Conservation (phyloP, 2,888 invertebrate genomes). For the Stenodera caucasica region DNA sequence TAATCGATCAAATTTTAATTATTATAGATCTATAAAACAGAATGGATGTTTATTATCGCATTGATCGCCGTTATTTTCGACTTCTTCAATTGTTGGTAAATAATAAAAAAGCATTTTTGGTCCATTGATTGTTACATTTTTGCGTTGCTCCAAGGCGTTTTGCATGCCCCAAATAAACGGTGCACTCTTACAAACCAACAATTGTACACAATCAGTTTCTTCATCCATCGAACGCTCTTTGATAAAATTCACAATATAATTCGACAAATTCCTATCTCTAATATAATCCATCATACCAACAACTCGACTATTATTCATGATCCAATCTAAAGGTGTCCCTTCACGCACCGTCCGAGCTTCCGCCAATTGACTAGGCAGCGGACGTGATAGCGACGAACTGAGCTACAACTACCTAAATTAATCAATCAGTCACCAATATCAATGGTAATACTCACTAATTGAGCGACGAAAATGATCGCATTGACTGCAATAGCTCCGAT, state of each 20-base stretch:
- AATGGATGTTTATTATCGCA: conserved; percentile 65
- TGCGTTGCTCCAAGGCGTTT: conserved; percentile 59
- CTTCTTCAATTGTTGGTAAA: conserved; percentile 65
- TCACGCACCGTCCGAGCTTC: conserved; percentile 38
- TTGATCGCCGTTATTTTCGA: conserved; percentile 61
- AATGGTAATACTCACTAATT: conserved; percentile 72
- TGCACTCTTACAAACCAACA: conserved; percentile 75
- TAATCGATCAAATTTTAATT: conserved; percentile 13
- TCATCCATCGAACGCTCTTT: conserved; percentile 59
- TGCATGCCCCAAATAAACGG: conserved; percentile 80
- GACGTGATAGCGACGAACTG: conserved; percentile 60
- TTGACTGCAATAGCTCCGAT: conserved; percentile 81
- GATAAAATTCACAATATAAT: conserved; percentile 64
- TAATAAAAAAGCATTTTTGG: conserved; percentile 61
- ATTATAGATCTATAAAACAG: conserved; percentile 36
- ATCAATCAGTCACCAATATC: too few relatives aligned
- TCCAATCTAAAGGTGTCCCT: conserved; percentile 63
- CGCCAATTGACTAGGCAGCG: conserved; percentile 52
- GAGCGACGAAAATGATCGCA: conserved; percentile 80
- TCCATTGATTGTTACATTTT: conserved; percentile 41
- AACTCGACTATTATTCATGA: conserved; percentile 65
- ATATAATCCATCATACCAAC: conserved; percentile 63
- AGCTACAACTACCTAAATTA: conserved; percentile 65
- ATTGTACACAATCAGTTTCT: conserved; percentile 70
- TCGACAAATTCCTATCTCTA: conserved; percentile 65